Evolutionary conservation across 2,888 invertebrate genomes (phyloP).

Genomic region (Conistra vaccinii): DNA sequence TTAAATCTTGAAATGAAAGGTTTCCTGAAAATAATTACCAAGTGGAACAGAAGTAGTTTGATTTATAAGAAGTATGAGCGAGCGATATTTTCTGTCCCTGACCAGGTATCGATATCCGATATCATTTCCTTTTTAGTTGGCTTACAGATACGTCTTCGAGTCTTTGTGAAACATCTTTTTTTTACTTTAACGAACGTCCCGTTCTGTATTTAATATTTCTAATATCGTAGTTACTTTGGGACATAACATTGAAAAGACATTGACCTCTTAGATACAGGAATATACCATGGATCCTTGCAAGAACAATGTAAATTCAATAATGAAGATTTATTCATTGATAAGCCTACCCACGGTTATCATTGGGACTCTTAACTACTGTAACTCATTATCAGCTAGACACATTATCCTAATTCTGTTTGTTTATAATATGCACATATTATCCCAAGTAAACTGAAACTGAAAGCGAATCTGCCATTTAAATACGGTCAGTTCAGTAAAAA

Average conservation of each 20-base stretch:
- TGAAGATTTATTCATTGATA: not conserved
- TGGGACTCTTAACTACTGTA: not conserved
- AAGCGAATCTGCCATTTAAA: not conserved
- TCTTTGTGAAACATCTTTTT: not conserved
- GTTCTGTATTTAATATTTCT: not conserved
- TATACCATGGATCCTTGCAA: not conserved
- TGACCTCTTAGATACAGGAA: no score
- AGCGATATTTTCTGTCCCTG: constrained; percentile 3
- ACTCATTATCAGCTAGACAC: not conserved
- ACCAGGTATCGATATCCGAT: constrained; percentile 29
- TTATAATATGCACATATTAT: no score
- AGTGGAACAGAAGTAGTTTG: not conserved
- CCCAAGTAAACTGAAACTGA: not conserved
- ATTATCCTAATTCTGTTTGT: not conserved
- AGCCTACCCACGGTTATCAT: not conserved
- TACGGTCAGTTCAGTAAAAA: not conserved
- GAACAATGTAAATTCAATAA: not conserved
- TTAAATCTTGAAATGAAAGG: constrained; percentile 6
- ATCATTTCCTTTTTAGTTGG: constrained; percentile 23
- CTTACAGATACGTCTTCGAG: not conserved
- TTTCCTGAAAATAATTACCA: not conserved
- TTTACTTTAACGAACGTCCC: not conserved
- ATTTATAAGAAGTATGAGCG: constrained; percentile 18
- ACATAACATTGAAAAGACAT: not conserved
- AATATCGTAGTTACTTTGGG: not conserved